Percentiles rank a stretch among this genome's conserved stretches.
Evolutionary conservation across 2,113 vertebrate genomes (phyloP).

Genomic region (Phaetusa simplex): DNA sequence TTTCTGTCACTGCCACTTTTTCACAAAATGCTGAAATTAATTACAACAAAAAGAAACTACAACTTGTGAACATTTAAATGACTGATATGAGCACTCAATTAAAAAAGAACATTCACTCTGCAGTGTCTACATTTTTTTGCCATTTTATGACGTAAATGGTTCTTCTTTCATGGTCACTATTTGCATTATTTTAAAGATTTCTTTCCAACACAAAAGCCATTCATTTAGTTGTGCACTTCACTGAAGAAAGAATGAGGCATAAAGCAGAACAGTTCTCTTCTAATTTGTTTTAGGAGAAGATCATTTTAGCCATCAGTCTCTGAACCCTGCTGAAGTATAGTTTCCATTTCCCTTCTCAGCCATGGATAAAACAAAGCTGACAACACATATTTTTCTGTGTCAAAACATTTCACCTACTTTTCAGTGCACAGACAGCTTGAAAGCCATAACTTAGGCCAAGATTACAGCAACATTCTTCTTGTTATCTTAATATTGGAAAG

Average conservation of each 20-base stretch:
- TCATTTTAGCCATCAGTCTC: constrained; percentile 8
- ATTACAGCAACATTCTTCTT: constrained; percentile 21
- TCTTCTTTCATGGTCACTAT: background rate
- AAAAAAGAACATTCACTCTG: background rate
- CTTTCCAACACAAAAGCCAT: background rate
- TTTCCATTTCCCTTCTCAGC: constrained; percentile 63
- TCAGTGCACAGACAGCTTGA: constrained; percentile 45
- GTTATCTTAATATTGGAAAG: constrained; percentile 59
- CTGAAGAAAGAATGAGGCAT: constrained; percentile 5
- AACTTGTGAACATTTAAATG: background rate
- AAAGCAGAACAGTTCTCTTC: background rate
- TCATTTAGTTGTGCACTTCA: constrained; percentile 35
- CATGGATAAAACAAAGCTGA: constrained; percentile 58
- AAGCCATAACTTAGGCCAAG: constrained; percentile 23
- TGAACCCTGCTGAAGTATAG: constrained; percentile 12
- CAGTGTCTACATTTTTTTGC: background rate
- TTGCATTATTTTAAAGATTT: background rate
- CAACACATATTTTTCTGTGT: constrained; percentile 71
- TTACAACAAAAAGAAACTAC: background rate
- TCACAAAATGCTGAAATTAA: background rate
- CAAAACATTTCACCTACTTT: constrained; percentile 70
- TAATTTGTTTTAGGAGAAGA: constrained; percentile 34
- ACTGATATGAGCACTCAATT: background rate
- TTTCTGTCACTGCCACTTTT: background rate
- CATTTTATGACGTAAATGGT: background rate